Base-by-base conservation (phyloP, 2,113 vertebrate species). In the Hyperoodon ampullatus region DNA sequence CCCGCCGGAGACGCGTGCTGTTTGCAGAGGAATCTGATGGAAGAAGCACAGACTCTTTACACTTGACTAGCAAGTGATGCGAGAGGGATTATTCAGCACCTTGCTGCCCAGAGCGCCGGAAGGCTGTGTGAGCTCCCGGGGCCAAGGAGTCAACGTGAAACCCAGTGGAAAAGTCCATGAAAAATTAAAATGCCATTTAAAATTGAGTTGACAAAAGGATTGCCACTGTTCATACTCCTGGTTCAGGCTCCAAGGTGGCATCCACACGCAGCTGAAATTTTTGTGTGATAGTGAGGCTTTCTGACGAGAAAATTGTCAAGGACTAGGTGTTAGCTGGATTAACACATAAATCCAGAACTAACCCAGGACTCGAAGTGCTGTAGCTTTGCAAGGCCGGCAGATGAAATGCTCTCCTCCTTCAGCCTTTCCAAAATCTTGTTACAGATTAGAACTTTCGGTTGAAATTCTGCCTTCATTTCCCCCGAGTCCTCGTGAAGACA, bases 1-100 rank as follows among this genome's bases (percentile, higher is more conserved):
- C 97, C 53, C n/a, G 24, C 97, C 55, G 2, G 94, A 98, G 97
- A 96, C 85, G 82, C 50, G 19, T 4, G 74, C 95, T 95, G 39
- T 98, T 96, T 74, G 92, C 95, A 94, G 95, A 97, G 97, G 95
- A 83, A 88, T 98, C 95, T 95, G 96, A 97, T 55, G 97, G 98
- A 98, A 93, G 83, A 60, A n/a, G 97, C 95, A 28, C 97, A 95
- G 26, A 3, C 98, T 98, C 97, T 98, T 98, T 96, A 90, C 98
- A 94, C 98, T 96, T 93, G 96, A 96, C 95, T 63, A 83, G 98
- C 94, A 30, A 88, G 92, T 44, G 97, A 75, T 83, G 88, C 80
- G 93, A 94, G 96, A 94, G 94, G 95, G 96, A 91, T 97, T 90
- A 96, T 96, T 95, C 98, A 92, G 95, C 93, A 24, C 94, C 94